These are phyloP conservation scores for Mactromeris polynyma DNA, from an alignment of 2,888 invertebrate species.

Conservation along the genomic window DNA sequence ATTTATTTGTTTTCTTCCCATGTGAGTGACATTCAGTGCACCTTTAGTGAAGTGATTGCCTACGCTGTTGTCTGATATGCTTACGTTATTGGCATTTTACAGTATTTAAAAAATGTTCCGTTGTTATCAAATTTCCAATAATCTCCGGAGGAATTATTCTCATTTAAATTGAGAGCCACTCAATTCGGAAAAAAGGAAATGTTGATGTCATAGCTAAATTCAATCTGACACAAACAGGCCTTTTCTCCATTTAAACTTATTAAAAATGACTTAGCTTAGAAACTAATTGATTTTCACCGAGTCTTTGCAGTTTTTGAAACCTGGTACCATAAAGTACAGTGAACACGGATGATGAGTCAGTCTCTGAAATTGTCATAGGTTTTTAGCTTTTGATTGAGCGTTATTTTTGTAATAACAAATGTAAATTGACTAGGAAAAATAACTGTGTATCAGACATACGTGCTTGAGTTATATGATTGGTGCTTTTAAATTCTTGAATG, in stretches of 20 bases:
- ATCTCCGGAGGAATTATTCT: background rate
- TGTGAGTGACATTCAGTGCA: background rate
- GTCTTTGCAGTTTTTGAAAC: background rate
- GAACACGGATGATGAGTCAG: background rate
- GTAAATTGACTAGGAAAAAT: background rate
- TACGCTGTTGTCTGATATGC: background rate
- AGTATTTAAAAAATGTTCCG: background rate
- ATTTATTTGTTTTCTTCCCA: background rate
- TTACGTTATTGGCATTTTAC: background rate
- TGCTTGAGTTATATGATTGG: no score
- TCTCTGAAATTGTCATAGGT: no score
- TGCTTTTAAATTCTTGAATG: no score
- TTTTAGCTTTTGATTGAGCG: no score
- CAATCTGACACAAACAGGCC: background rate
- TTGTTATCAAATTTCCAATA: conserved; percentile 1
- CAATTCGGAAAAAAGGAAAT: background rate
- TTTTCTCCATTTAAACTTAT: background rate
- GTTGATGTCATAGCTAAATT: background rate
- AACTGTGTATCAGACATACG: no score
- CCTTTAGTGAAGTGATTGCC: background rate
- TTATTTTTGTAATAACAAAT: no score
- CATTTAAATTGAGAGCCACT: background rate
- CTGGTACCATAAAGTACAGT: background rate
- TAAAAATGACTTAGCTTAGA: background rate
- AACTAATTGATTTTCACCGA: background rate